Conservation (phyloP, 2,888 invertebrate species). For the Melanotus villosus region DNA sequence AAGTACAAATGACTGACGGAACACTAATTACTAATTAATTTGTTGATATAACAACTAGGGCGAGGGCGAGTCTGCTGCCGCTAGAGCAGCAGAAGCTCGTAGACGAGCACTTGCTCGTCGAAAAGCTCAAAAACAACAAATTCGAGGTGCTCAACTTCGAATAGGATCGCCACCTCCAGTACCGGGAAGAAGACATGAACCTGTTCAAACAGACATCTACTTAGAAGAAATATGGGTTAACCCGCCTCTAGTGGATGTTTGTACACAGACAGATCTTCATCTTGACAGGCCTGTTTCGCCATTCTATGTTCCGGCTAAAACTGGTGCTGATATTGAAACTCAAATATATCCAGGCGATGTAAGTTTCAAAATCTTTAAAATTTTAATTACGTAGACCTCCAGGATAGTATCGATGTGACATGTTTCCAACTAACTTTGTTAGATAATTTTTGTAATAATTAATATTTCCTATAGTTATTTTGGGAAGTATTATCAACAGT, state of each 20-base stretch:
- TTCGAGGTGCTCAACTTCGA: slow-evolving; percentile 68
- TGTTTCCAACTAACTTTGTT: too few species aligned
- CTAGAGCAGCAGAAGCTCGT: slow-evolving; percentile 75
- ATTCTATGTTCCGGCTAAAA: slow-evolving; percentile 82
- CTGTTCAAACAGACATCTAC: slow-evolving; percentile 91
- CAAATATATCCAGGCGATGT: slow-evolving; percentile 93
- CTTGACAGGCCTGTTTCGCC: slow-evolving; percentile 87
- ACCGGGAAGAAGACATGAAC: slow-evolving; percentile 86
- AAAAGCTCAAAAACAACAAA: slow-evolving; percentile 75
- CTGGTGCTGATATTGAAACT: slow-evolving; percentile 82
- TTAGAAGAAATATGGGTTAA: slow-evolving; percentile 87
- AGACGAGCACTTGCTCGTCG: slow-evolving; percentile 83
- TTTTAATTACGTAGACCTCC: too few species aligned
- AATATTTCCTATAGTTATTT: too few species aligned
- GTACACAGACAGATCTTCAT: slow-evolving; percentile 87
- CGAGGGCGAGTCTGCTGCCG: slow-evolving; percentile 71
- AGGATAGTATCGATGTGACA: too few species aligned
- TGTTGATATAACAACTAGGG: slow-evolving; percentile 59
- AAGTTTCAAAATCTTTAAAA: slow-evolving; percentile 61
- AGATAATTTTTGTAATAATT: too few species aligned
- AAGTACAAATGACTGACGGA: not conserved
- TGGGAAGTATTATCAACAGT: too few species aligned
- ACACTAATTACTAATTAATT: not conserved
- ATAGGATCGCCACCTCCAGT: slow-evolving; percentile 84
- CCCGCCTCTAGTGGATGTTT: slow-evolving; percentile 82